Evolutionary conservation across 1,140 invertebrate species (phyloP).

Genomic region (Phenacoccus solenopsis): DNA sequence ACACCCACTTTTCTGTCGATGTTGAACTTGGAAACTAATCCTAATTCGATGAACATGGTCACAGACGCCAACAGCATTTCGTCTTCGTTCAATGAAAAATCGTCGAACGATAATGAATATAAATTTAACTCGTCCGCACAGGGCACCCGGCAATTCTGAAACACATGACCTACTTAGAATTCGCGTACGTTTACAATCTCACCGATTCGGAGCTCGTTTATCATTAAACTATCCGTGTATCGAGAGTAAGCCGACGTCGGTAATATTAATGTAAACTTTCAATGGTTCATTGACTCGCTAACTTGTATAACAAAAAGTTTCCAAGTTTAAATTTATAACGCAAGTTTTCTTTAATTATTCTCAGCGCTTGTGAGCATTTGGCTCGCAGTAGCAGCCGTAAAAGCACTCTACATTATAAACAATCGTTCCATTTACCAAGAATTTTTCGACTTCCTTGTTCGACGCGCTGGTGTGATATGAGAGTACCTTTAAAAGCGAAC

Average conservation of each 20-base stretch:
- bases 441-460: slow-evolving; percentile 39
- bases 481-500: slow-evolving; percentile 37
- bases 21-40: slow-evolving; percentile 41
- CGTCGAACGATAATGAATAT: slow-evolving; percentile 38
- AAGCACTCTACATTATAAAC: too few relatives aligned
- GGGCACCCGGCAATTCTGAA: slow-evolving; percentile 25
- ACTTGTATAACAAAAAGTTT: not conserved
- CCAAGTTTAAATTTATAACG: not conserved
- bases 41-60: slow-evolving; percentile 43
- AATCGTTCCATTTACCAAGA: too few relatives aligned
- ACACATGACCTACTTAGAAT: too few relatives aligned
- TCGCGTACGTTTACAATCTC: too few relatives aligned
- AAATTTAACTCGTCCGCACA: slow-evolving; percentile 33
- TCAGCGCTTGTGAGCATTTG: too few relatives aligned
- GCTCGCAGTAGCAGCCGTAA: too few relatives aligned
- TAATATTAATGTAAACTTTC: not conserved
- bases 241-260: too few relatives aligned
- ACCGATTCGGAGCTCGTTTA: too few relatives aligned
- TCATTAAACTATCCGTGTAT: too few relatives aligned
- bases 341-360: not conserved
- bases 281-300: not conserved
- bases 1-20: slow-evolving; percentile 42
- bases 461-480: slow-evolving; percentile 54
- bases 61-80: slow-evolving; percentile 42
- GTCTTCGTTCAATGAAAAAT: slow-evolving; percentile 40